These are phyloP conservation scores for Pangasius sanitwongsei DNA, from an alignment of 2,797 vertebrate genomes.

Conservation along the genomic window DNA sequence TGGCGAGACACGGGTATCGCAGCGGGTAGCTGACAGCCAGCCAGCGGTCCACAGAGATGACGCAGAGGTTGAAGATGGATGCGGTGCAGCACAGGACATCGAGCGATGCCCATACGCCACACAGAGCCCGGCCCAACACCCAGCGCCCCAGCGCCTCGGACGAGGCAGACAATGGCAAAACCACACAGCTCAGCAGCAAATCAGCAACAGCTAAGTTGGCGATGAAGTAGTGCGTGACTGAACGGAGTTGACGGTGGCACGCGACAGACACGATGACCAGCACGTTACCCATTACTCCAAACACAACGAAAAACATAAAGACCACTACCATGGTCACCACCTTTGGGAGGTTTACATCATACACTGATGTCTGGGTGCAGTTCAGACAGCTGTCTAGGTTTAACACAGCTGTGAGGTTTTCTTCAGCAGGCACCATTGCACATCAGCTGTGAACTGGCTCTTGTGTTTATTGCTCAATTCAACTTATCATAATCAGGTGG, in stretches of 20 bases:
- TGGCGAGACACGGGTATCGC: conserved; percentile 72
- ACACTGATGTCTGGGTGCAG: conserved; percentile 65
- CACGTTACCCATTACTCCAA: conserved; percentile 78
- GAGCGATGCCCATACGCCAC: conserved; percentile 76
- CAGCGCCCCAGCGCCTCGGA: conserved; percentile 75
- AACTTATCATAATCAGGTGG: neutral
- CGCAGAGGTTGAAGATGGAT: conserved; percentile 80
- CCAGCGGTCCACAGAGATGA: conserved; percentile 80
- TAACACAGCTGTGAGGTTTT: conserved; percentile 61
- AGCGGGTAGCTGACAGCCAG: conserved; percentile 78
- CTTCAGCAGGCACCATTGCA: conserved; percentile 62
- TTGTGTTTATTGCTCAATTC: neutral
- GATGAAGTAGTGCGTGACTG: conserved; percentile 79
- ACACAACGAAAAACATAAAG: conserved; percentile 72
- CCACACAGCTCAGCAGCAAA: conserved; percentile 75
- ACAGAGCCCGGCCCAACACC: conserved; percentile 77
- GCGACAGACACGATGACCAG: conserved; percentile 79
- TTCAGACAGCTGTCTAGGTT: conserved; percentile 65
- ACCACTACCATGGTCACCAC: conserved; percentile 68
- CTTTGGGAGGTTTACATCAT: conserved; percentile 67
- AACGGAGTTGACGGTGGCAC: conserved; percentile 76
- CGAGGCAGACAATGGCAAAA: conserved; percentile 77
- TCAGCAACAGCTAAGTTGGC: conserved; percentile 79
- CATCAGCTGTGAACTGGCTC: neutral
- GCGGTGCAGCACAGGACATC: conserved; percentile 82